Conservation (phyloP, 2,113 vertebrate genomes). For the Psettodes erumei region DNA sequence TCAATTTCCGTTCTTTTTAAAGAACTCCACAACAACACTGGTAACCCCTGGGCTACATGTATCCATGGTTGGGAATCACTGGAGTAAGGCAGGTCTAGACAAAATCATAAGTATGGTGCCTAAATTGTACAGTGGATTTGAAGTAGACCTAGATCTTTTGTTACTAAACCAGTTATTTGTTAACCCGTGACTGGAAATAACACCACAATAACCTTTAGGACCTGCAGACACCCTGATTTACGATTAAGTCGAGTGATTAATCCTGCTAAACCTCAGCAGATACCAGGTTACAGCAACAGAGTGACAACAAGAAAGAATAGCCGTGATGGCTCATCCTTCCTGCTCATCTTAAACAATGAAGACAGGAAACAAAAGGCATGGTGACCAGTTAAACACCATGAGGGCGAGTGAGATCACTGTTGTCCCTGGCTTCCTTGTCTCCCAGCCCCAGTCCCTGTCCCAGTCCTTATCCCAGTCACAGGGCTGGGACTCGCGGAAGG, state of each 20-base stretch:
- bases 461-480: neutral
- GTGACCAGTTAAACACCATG: constrained; percentile 9
- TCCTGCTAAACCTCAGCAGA: neutral
- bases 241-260: neutral
- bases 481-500: neutral
- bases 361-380: constrained; percentile 52
- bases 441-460: constrained; percentile 2
- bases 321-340: constrained; percentile 64
- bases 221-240: neutral
- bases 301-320: constrained; percentile 10
- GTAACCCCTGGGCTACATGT: too few species aligned
- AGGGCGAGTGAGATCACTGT: neutral
- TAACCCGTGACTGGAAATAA: neutral
- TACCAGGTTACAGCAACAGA: neutral
- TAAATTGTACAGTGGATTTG: neutral
- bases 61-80: too few species aligned
- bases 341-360: constrained; percentile 61
- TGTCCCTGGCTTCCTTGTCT: constrained; percentile 29
- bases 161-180: neutral
- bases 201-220: neutral
- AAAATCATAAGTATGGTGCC: neutral
- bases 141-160: neutral
- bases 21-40: too few species aligned
- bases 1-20: too few species aligned
- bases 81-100: too few species aligned